Evolutionary conservation across 2,113 vertebrate species (phyloP).

Genomic region (Dipodomys merriami): DNA sequence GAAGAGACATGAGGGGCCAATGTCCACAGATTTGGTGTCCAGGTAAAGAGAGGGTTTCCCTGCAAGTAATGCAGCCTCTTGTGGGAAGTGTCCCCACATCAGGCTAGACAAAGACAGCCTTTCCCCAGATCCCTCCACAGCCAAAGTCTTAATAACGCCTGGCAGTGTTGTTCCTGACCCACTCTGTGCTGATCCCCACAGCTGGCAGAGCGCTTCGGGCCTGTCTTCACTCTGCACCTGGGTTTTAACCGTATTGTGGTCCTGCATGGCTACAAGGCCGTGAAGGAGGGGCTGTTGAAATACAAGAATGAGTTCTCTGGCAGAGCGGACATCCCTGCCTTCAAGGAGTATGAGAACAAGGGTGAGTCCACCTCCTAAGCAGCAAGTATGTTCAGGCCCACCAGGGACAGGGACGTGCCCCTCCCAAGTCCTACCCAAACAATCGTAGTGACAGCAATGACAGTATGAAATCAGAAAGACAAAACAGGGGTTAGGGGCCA

Average conservation of each 20-base stretch:
- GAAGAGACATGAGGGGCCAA: not conserved
- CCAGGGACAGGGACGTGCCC: not conserved
- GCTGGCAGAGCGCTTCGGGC: conserved; percentile 64
- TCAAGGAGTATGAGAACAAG: not conserved
- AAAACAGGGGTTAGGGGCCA: no score
- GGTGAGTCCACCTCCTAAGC: not conserved
- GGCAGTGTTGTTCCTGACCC: no score
- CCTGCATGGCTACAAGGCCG: conserved; percentile 59
- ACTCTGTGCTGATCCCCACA: not conserved
- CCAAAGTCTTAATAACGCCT: not conserved
- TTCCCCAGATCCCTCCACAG: not conserved
- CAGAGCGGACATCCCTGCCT: not conserved
- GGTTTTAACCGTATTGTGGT: conserved; percentile 14
- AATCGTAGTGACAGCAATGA: no score
- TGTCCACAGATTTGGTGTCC: not conserved
- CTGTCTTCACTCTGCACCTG: conserved; percentile 70
- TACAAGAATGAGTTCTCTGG: conserved; percentile 54
- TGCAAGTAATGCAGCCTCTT: not conserved
- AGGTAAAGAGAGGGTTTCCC: not conserved
- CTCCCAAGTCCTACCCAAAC: no score
- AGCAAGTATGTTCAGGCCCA: not conserved
- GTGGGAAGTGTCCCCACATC: not conserved
- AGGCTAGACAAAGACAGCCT: not conserved
- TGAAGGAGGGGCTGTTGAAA: conserved; percentile 65
- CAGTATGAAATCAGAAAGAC: no score